phyloP scores from a whole-genome alignment of 2,797 vertebrate species.

The Malacoctenus gilli region DNA sequence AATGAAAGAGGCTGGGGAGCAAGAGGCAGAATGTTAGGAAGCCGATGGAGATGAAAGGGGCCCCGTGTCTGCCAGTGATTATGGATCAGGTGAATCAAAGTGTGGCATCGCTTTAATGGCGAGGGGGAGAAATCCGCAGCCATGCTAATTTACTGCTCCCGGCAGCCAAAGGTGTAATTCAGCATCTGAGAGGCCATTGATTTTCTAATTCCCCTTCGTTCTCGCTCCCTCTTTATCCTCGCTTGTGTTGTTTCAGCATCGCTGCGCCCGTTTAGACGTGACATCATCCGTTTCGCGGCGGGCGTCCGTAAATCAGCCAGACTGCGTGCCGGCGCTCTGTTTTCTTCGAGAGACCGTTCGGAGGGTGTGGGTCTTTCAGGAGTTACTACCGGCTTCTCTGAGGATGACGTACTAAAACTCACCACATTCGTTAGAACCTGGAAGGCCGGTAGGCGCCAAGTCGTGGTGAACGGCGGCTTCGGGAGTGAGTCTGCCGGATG shows the following conservation, averaged over 20 bases:
- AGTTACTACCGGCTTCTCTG: constrained; percentile 9
- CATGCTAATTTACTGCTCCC: constrained; percentile 67
- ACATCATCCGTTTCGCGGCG: constrained; percentile 62
- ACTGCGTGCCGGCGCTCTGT: constrained; percentile 1
- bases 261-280: constrained; percentile 50
- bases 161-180: constrained; percentile 60
- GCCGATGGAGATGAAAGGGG: constrained; percentile 55
- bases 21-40: constrained; percentile 54
- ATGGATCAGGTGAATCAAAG: constrained; percentile 72
- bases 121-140: constrained; percentile 44
- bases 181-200: constrained; percentile 64
- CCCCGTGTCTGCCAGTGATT: constrained; percentile 55
- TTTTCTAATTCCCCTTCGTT: constrained; percentile 51
- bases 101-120: constrained; percentile 52
- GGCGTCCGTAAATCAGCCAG: constrained; percentile 34
- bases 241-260: constrained; percentile 30
- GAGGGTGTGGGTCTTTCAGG: constrained; percentile 8
- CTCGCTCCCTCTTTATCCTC: constrained; percentile 25
- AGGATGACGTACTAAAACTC: too few relatives aligned
- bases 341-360: constrained; percentile 8
- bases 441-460: too few relatives aligned
- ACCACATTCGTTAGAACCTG: too few relatives aligned
- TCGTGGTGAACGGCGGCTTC: too few relatives aligned
- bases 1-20: constrained; percentile 48
- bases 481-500: too few relatives aligned